These are phyloP conservation scores for Turritopsis rubra DNA, from an alignment of 30 jellyfish, hydroid and myxozoan genomes.

Conservation along the genomic window DNA sequence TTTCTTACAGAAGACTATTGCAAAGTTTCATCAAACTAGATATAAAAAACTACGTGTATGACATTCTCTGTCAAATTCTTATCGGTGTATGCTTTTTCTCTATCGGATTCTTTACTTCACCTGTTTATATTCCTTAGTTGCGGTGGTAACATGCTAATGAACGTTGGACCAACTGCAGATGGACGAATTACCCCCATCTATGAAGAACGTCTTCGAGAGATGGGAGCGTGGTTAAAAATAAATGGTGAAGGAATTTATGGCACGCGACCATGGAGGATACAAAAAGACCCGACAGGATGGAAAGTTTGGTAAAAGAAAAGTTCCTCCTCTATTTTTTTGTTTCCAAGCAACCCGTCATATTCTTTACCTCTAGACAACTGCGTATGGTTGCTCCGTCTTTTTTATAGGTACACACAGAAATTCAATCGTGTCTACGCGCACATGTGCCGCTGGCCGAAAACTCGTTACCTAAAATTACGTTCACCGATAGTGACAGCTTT, in stretches of 20 bases:
- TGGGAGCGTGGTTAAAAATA: conserved; percentile 67
- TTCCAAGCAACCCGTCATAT: no score
- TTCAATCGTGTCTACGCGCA: conserved; percentile 22
- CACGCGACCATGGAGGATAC: conserved; percentile 76
- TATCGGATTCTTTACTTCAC: neutral
- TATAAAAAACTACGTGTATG: no score
- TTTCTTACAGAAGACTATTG: no score
- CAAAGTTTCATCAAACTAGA: no score
- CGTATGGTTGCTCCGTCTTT: no score
- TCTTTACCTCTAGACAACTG: no score
- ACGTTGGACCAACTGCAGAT: conserved; percentile 81
- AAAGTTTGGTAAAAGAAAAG: conserved; percentile 21
- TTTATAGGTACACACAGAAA: conserved; percentile 32
- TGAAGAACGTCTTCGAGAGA: conserved; percentile 70
- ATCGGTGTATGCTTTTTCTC: neutral
- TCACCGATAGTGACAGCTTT: conserved; percentile 9
- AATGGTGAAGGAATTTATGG: conserved; percentile 80
- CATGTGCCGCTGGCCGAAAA: conserved; percentile 41
- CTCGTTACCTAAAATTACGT: conserved; percentile 8
- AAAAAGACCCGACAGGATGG: conserved; percentile 46
- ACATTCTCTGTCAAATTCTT: neutral
- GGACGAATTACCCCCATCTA: conserved; percentile 78
- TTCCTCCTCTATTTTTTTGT: neutral
- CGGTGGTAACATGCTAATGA: conserved; percentile 84
- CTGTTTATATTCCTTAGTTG: conserved; percentile 45